phyloP scores from a whole-genome alignment of 2,113 vertebrate genomes.

The Polypterus senegalus region DNA sequence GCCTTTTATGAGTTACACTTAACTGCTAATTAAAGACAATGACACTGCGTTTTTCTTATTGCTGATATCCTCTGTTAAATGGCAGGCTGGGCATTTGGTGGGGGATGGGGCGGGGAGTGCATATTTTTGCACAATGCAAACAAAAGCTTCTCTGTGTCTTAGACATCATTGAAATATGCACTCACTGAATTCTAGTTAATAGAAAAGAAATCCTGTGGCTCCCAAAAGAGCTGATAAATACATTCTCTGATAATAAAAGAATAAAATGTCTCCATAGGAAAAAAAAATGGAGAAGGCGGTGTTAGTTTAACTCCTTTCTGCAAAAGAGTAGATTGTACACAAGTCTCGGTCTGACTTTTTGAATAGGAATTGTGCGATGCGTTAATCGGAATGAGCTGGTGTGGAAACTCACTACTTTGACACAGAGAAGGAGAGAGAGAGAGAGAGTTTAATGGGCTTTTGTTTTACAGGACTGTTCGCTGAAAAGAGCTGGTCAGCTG shows the following conservation, averaged over 20 bases:
- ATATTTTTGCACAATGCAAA: no score
- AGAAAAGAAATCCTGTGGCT: no score
- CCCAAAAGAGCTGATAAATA: no score
- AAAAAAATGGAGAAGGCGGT: neutral
- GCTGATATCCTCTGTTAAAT: no score
- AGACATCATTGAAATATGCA: no score
- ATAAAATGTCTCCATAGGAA: neutral
- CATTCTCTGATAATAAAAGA: neutral
- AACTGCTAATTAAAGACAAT: no score
- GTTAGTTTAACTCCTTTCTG: neutral
- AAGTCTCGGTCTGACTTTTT: neutral
- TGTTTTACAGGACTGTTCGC: constrained; percentile 38
- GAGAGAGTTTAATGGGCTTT: constrained; percentile 38
- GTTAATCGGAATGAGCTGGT: constrained; percentile 34
- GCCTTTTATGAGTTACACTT: no score
- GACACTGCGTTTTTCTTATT: no score
- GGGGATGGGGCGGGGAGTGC: no score
- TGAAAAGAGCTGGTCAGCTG: constrained; percentile 39
- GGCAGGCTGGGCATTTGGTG: no score
- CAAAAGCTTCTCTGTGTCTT: no score
- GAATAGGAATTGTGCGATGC: constrained; percentile 32
- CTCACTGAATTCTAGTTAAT: no score
- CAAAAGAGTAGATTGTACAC: neutral
- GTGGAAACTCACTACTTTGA: constrained; percentile 22
- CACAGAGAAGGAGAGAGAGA: constrained; percentile 13